Base-by-base conservation (phyloP, 2,888 invertebrate species). In the Amblyjoppa fuscipennis region DNA sequence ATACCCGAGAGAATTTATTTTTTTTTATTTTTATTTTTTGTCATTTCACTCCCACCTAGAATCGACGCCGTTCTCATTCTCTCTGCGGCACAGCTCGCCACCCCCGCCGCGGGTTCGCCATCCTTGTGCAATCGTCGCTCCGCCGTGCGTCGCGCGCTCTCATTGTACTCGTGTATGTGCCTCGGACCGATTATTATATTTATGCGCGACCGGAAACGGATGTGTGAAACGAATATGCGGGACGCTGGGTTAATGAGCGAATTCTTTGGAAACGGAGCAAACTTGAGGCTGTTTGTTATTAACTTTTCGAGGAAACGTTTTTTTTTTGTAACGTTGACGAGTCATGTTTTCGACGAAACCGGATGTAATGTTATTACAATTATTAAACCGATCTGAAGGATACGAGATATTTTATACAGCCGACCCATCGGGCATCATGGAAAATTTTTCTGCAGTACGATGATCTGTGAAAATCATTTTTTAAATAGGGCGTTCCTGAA, bases 181-280 rank as follows among this genome's bases (percentile, higher is more conserved):
- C 74, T 70, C 56, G 87, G 89, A 88, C 88, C 91, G 91, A 93
- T 93, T 93, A 92, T 93, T 93, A 91, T 92, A 90, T 92, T 92
- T 89, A 76, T 64, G 79, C 87, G 87, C 87, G 88, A 90, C 92
- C 94, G 94, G 94, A 94, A 94, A 88, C 93, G 94, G 94, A 94
- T 94, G 93, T 92, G 94, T 93, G 93, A 93, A 93, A 91, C 91
- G 90, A 91, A 91, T 88, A 87, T 85, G 85, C 86, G 89, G 86
- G 59, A 83, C 85, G 87, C 85, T 83, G 90, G 90, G 90, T 92
- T 77, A 92, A 92, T 91, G 90, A 91, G 91, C 86, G 87, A 73
- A 56, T 81, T 81, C 68, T 81, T 61, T 49, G 13, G 69, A 68
- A 69, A 74, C 69, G 51, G 56, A 38, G 25, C 68, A 9, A 69